A percentile compares a stretch with the other conserved stretches of the same genome.
Evolutionary conservation across 2,797 vertebrate species (phyloP).

Genomic region (Sebastiscus albofasciatus): DNA sequence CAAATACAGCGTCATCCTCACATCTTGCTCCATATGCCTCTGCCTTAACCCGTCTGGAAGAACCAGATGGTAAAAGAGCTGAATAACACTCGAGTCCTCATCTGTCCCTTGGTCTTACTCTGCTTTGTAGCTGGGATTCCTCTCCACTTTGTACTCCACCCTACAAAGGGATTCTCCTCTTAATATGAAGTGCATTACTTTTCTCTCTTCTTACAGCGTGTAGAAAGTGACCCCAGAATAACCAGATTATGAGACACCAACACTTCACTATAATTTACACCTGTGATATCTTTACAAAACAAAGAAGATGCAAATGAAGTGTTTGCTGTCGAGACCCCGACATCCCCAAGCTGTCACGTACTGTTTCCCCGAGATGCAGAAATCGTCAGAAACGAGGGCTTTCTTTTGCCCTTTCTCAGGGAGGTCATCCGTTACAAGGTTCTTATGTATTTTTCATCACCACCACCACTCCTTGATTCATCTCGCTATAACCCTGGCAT

Average conservation of each 20-base stretch:
- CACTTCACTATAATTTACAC: slow-evolving; percentile 18
- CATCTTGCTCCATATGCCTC: slow-evolving; percentile 57
- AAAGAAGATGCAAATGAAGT: slow-evolving; percentile 15
- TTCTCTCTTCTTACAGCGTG: background rate
- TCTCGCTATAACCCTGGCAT: slow-evolving; percentile 61
- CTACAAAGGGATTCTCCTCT: background rate
- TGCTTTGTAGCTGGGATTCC: slow-evolving; percentile 13
- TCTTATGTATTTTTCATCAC: slow-evolving; percentile 77
- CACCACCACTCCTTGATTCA: slow-evolving; percentile 60
- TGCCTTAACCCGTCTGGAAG: slow-evolving; percentile 33
- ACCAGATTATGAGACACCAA: slow-evolving; percentile 4
- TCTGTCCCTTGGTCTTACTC: slow-evolving; percentile 37
- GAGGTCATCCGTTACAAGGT: slow-evolving; percentile 63
- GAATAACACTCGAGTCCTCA: slow-evolving; percentile 45
- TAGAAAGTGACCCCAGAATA: background rate
- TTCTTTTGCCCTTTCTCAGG: slow-evolving; percentile 16
- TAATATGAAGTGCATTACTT: background rate
- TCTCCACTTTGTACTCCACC: slow-evolving; percentile 21
- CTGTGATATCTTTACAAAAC: slow-evolving; percentile 10
- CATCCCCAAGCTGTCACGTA: background rate
- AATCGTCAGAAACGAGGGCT: background rate
- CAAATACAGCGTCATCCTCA: slow-evolving; percentile 35
- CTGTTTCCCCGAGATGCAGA: slow-evolving; percentile 1
- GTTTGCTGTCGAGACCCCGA: background rate
- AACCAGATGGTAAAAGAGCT: slow-evolving; percentile 61